Percentiles rank a stretch among this genome's conserved stretches.
Conservation (phyloP, 2,888 invertebrate genomes). For the Callyntrura sp. region DNA sequence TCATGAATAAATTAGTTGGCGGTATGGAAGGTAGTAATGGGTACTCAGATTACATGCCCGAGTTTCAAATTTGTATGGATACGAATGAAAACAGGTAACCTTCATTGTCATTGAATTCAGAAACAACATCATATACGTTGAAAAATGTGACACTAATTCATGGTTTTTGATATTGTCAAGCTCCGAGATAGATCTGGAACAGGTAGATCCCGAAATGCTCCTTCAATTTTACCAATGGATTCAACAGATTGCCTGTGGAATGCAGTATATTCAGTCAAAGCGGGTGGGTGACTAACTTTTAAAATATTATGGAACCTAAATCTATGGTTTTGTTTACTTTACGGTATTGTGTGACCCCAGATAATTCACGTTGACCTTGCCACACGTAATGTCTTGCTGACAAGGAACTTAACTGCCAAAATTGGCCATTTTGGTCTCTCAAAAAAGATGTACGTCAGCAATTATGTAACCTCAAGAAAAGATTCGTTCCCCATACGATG, state of each 20-base stretch:
- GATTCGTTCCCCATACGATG: slow-evolving; percentile 45
- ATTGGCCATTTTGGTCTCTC: slow-evolving; percentile 62
- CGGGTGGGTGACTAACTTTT: slow-evolving; percentile 24
- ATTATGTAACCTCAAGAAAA: slow-evolving; percentile 7
- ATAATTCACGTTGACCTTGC: slow-evolving; percentile 58
- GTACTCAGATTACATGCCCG: too few relatives aligned
- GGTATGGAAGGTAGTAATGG: too few relatives aligned
- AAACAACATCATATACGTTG: too few relatives aligned
- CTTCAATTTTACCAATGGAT: background rate
- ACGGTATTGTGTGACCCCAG: too few relatives aligned
- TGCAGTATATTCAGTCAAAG: slow-evolving; percentile 51
- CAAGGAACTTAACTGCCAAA: slow-evolving; percentile 38
- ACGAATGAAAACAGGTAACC: too few relatives aligned
- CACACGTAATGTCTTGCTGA: slow-evolving; percentile 46
- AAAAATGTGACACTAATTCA: too few relatives aligned
- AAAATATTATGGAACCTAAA: too few relatives aligned
- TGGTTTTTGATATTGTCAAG: too few relatives aligned
- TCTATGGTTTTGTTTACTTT: background rate
- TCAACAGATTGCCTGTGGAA: slow-evolving; percentile 51
- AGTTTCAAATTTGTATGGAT: background rate
- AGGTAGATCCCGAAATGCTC: background rate
- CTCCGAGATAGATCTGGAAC: background rate
- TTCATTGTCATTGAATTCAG: too few relatives aligned
- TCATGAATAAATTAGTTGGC: too few relatives aligned
- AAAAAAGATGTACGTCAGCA: slow-evolving; percentile 37